phyloP scores from a whole-genome alignment of 30 jellyfish, hydroid and myxozoan genomes.

The Nemopilema nomurai region DNA sequence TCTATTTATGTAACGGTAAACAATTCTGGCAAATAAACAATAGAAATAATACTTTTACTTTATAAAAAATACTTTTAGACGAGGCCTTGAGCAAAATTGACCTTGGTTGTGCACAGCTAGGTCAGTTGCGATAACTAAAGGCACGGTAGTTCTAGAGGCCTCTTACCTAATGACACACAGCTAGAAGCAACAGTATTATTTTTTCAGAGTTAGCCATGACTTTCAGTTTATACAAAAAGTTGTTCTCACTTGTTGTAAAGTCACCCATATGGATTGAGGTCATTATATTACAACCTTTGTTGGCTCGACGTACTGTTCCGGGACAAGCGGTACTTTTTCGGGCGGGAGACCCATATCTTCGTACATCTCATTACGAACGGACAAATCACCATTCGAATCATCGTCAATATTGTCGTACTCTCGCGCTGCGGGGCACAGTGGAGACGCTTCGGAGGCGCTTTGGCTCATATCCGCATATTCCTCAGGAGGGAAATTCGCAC shows the following conservation, averaged over 20 bases:
- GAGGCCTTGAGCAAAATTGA: no score
- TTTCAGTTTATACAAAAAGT: neutral
- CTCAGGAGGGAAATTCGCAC: neutral
- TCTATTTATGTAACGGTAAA: no score
- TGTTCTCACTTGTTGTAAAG: neutral
- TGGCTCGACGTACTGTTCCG: constrained; percentile 26
- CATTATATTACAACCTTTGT: neutral
- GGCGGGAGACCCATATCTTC: constrained; percentile 30
- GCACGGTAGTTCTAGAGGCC: no score
- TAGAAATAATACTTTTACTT: no score
- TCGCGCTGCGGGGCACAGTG: neutral
- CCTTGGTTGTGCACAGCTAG: no score
- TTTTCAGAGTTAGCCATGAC: no score
- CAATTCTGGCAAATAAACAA: no score
- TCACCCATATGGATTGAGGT: neutral
- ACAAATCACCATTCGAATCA: neutral
- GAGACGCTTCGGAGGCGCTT: constrained; percentile 1
- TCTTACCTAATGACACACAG: no score
- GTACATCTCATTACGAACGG: constrained; percentile 9
- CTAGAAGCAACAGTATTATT: no score
- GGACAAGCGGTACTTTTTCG: constrained; percentile 16
- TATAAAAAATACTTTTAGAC: no score
- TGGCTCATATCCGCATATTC: constrained; percentile 53
- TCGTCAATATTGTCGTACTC: constrained; percentile 21
- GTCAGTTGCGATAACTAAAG: no score